Conservation (phyloP, 2,113 vertebrate genomes). For the Ochotona princeps region DNA sequence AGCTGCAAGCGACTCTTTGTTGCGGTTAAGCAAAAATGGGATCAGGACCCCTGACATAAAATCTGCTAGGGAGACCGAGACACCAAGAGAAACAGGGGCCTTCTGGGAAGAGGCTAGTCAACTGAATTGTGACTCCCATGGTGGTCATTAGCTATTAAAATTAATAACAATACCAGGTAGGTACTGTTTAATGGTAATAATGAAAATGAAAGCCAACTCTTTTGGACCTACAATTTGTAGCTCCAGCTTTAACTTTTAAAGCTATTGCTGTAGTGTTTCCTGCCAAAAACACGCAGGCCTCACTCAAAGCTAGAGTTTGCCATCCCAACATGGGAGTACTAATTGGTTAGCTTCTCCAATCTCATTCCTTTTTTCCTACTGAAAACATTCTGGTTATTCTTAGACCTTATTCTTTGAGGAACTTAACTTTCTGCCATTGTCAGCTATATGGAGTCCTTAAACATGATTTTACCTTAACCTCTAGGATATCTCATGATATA, state of each 20-base stretch:
- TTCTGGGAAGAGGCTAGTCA: not conserved
- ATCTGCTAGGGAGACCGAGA: not conserved
- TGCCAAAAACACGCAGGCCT: not conserved
- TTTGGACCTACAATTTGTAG: not conserved
- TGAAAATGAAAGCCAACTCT: not conserved
- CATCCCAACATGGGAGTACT: not conserved
- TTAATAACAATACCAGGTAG: not conserved
- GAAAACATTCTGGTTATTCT: not conserved
- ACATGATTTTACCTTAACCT: not conserved
- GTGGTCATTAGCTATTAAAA: slow-evolving; percentile 16
- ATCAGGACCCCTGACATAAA: not conserved
- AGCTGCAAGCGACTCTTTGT: not conserved
- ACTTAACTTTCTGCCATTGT: not conserved
- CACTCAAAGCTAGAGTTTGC: not conserved
- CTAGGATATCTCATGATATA: not conserved
- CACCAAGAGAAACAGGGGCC: not conserved
- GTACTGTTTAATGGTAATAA: not conserved
- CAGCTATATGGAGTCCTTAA: not conserved
- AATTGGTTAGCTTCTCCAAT: not conserved
- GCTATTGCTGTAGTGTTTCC: not conserved
- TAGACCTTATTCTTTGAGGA: not conserved
- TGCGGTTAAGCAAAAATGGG: not conserved
- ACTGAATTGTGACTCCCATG: not conserved
- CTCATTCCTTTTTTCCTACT: not conserved
- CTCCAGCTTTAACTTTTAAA: not conserved